Percentiles rank a stretch among this genome's conserved stretches.
Evolutionary conservation across 2,888 invertebrate genomes (phyloP).

Genomic region (Cheilosia pagana): DNA sequence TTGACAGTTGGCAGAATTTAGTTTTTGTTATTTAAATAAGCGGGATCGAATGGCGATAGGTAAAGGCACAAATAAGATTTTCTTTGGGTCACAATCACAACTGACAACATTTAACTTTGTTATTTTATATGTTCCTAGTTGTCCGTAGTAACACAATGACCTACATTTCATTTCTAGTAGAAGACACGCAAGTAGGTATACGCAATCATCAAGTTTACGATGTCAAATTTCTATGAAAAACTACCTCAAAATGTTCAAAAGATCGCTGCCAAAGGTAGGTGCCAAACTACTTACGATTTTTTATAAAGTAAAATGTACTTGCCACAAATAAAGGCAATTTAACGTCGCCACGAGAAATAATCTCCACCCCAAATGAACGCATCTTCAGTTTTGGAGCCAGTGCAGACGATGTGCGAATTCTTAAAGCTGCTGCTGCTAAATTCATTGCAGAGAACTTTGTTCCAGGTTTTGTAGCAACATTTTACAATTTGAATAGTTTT

Average conservation of each 20-base stretch:
- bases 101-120: neutral
- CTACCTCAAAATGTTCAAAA: slow-evolving; percentile 78
- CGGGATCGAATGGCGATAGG: too few species aligned
- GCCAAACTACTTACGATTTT: too few species aligned
- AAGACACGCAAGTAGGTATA: neutral
- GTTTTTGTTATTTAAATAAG: neutral
- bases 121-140: slow-evolving; percentile 34
- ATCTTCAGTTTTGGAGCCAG: slow-evolving; percentile 79
- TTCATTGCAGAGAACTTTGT: slow-evolving; percentile 78
- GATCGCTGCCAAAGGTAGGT: slow-evolving; percentile 78
- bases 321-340: slow-evolving; percentile 77
- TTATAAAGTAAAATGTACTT: too few species aligned
- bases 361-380: slow-evolving; percentile 77
- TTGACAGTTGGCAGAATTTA: neutral
- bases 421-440: slow-evolving; percentile 82
- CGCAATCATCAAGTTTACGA: slow-evolving; percentile 16
- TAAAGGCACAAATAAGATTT: too few species aligned
- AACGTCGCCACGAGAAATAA: slow-evolving; percentile 78
- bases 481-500: too few species aligned
- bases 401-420: slow-evolving; percentile 80
- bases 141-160: slow-evolving; percentile 41
- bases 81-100: too few species aligned
- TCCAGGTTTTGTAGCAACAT: slow-evolving; percentile 73
- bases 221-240: slow-evolving; percentile 79
- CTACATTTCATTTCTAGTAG: neutral